A percentile compares a stretch with the other conserved stretches of the same genome.
phyloP scores from a whole-genome alignment of 2,113 vertebrate genomes.

The Pavo muticus region DNA sequence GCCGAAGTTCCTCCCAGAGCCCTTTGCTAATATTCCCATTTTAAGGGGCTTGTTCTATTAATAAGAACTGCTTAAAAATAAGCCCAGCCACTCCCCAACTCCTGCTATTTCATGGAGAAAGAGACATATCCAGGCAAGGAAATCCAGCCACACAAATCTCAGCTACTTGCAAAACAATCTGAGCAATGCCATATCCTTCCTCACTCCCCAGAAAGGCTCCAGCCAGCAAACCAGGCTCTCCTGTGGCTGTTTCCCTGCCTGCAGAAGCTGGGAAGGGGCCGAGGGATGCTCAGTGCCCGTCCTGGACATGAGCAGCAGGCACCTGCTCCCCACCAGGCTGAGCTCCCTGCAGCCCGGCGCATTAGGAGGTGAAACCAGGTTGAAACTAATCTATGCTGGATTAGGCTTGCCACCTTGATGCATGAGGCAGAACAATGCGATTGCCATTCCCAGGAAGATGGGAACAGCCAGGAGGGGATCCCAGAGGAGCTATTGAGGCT shows the following conservation, averaged over 20 bases:
- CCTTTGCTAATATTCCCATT: conserved; percentile 6
- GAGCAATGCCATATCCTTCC: neutral
- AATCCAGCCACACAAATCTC: neutral
- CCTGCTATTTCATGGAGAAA: conserved; percentile 15
- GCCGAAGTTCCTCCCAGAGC: conserved; percentile 40
- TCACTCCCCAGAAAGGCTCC: neutral
- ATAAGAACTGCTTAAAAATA: conserved; percentile 33
- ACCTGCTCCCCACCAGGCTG: neutral
- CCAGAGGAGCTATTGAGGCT: neutral
- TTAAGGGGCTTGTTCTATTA: conserved; percentile 37
- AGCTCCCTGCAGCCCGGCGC: neutral
- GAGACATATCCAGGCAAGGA: conserved; percentile 41
- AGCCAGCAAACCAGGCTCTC: neutral
- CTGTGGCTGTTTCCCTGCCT: neutral
- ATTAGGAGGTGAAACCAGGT: conserved; percentile 56
- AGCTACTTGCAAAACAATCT: neutral
- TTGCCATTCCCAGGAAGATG: neutral
- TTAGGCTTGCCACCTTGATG: conserved; percentile 60
- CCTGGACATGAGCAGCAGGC: neutral
- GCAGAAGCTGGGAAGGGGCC: neutral
- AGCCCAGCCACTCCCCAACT: neutral
- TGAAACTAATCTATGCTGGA: conserved; percentile 63
- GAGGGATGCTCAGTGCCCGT: neutral
- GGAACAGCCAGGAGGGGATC: neutral
- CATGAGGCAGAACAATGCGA: conserved; percentile 51